Evolutionary conservation across 2,797 vertebrate genomes (phyloP).

Genomic region (Enteromius afrohamiltoni): DNA sequence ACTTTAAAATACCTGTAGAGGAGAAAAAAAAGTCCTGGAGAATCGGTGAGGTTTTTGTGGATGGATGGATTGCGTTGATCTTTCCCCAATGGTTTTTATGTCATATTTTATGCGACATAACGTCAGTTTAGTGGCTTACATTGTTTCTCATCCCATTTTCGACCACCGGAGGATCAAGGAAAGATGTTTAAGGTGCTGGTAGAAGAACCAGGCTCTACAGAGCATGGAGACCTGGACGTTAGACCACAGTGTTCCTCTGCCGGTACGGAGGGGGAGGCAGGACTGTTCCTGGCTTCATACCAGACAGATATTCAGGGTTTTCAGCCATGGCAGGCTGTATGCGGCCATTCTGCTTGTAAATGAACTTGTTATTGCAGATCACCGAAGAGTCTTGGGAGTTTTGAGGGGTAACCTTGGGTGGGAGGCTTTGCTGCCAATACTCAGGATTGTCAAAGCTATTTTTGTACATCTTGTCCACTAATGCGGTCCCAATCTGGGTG

Average conservation of each 20-base stretch:
- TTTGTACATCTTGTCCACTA: conserved; percentile 85
- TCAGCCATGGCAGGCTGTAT: conserved; percentile 90
- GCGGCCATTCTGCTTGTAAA: conserved; percentile 96
- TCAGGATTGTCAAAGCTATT: conserved; percentile 98
- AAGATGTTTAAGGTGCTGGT: conserved; percentile 59
- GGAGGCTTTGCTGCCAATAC: conserved; percentile 98
- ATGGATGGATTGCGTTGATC: not conserved
- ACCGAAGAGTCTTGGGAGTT: conserved; percentile 80
- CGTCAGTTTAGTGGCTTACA: conserved; percentile 2
- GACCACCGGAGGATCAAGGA: conserved; percentile 53
- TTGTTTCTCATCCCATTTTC: conserved; percentile 32
- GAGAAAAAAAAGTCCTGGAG: not conserved
- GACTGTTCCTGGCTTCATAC: conserved; percentile 89
- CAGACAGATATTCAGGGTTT: conserved; percentile 94
- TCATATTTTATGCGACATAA: not conserved
- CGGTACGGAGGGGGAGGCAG: conserved; percentile 96
- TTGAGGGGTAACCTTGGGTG: conserved; percentile 78
- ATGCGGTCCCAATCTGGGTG: conserved; percentile 66
- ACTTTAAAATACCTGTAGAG: conserved; percentile 21
- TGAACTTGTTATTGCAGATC: conserved; percentile 91
- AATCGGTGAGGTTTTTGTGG: not conserved
- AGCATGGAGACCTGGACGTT: conserved; percentile 62
- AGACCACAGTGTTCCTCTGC: conserved; percentile 98
- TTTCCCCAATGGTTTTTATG: not conserved
- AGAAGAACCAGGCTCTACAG: conserved; percentile 51